Evolutionary conservation across 2,797 vertebrate species (phyloP).

Genomic region (Gadopsis marmoratus): DNA sequence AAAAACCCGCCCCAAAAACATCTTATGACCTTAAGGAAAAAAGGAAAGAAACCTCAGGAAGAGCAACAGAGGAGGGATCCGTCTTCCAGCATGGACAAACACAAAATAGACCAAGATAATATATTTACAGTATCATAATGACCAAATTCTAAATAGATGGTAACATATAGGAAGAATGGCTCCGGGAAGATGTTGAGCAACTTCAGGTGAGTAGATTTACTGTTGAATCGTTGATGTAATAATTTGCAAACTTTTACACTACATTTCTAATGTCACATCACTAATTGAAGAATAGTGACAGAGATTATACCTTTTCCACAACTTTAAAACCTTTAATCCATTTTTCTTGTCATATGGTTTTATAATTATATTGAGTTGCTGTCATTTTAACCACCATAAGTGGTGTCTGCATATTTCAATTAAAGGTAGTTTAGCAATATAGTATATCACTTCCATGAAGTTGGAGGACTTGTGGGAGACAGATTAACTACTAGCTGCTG

Average conservation of each 20-base stretch:
- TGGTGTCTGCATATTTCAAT: not conserved
- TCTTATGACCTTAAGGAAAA: too few relatives aligned
- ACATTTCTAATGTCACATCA: constrained; percentile 10
- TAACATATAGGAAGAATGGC: too few relatives aligned
- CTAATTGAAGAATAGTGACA: not conserved
- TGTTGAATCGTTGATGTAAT: constrained; percentile 8
- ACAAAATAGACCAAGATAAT: too few relatives aligned
- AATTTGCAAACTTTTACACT: not conserved
- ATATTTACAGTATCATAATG: too few relatives aligned
- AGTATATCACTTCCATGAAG: not conserved
- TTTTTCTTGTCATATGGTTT: constrained; percentile 17
- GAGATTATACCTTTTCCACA: constrained; percentile 1
- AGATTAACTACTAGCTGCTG: too few relatives aligned
- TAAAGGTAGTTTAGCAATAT: not conserved
- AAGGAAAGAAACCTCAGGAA: too few relatives aligned
- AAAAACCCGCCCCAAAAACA: too few relatives aligned
- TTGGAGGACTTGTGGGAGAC: not conserved
- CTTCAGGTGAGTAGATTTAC: not conserved
- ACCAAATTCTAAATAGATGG: too few relatives aligned
- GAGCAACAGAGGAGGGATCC: too few relatives aligned
- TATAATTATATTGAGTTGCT: not conserved
- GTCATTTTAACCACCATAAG: not conserved
- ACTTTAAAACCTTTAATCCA: not conserved
- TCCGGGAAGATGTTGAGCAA: too few relatives aligned
- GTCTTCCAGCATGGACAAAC: too few relatives aligned